A percentile compares a stretch with the other conserved stretches of the same genome.
Conservation (phyloP, 2,113 vertebrate species). For the Stegostoma tigrinum region DNA sequence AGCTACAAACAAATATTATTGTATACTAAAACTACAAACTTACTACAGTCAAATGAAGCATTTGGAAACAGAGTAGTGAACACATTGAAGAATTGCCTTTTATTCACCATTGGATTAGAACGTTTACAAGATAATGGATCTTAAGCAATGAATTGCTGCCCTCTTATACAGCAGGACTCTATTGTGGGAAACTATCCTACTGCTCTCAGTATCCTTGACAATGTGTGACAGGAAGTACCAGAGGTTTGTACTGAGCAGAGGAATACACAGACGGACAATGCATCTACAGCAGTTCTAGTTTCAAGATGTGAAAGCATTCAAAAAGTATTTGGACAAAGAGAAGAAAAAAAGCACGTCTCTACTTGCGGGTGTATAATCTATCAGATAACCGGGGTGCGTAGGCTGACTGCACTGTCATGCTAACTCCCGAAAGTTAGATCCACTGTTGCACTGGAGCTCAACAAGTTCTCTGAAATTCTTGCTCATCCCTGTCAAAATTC, state of each 20-base stretch:
- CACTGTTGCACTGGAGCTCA: background rate
- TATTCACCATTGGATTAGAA: background rate
- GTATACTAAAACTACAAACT: background rate
- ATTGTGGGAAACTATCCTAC: background rate
- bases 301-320: background rate
- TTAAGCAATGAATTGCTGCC: background rate
- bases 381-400: background rate
- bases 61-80: background rate
- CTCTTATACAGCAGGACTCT: background rate
- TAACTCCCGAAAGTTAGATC: background rate
- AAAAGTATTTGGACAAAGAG: background rate
- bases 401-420: background rate
- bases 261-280: background rate
- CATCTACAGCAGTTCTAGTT: background rate
- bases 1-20: background rate
- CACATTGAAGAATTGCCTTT: background rate
- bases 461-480: background rate
- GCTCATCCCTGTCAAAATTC: background rate
- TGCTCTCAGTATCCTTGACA: background rate
- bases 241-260: background rate
- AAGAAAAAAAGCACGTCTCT: background rate
- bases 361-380: background rate
- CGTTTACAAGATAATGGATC: background rate
- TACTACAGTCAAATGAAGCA: background rate
- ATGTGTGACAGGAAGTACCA: background rate